phyloP scores from a whole-genome alignment of 2,113 vertebrate genomes.

The Urocolius indicus region DNA sequence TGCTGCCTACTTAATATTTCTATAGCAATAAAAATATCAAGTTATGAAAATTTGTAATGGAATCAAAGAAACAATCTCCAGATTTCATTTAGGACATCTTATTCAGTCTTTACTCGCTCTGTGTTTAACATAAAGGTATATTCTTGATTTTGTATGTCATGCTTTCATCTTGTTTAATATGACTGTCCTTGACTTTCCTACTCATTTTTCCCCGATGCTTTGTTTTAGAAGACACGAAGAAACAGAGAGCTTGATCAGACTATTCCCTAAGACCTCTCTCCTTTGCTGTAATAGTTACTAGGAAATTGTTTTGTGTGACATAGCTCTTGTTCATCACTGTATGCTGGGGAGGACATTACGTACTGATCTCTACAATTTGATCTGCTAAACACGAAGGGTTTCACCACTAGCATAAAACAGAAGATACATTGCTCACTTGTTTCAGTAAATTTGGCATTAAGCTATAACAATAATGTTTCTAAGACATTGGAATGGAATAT shows the following conservation, averaged over 20 bases:
- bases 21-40: background rate
- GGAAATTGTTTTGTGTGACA: background rate
- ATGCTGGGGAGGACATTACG: background rate
- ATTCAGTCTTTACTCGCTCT: background rate
- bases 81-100: background rate
- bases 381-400: background rate
- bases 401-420: background rate
- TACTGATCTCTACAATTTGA: background rate
- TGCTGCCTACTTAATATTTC: background rate
- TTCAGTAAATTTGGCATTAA: background rate
- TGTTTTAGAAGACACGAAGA: background rate
- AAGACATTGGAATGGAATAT: background rate
- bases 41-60: background rate
- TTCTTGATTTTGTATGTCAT: background rate
- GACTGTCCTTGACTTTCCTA: background rate
- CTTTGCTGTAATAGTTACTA: background rate
- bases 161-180: background rate
- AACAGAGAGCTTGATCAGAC: background rate
- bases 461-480: background rate
- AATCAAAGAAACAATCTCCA: background rate
- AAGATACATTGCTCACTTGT: background rate
- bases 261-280: background rate
- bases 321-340: background rate
- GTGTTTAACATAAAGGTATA: background rate
- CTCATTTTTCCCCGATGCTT: background rate